A percentile compares a stretch with the other conserved stretches of the same genome.
phyloP scores from a whole-genome alignment of 2,113 vertebrate species.

The Callorhinus ursinus region DNA sequence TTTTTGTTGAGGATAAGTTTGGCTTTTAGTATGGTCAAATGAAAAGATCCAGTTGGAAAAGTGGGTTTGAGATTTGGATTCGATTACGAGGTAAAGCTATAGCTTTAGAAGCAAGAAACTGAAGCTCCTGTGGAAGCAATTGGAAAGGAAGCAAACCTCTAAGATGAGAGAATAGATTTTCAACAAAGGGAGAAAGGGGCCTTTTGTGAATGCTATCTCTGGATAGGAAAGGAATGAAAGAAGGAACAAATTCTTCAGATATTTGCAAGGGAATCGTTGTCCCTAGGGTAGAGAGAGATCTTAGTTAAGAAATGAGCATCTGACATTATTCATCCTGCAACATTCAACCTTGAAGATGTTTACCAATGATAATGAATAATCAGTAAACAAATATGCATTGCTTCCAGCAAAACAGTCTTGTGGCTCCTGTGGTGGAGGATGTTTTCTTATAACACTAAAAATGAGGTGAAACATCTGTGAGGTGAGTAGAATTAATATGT shows the following conservation, averaged over 20 bases:
- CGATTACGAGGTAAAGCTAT: neutral
- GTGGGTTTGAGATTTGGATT: neutral
- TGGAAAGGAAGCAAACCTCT: neutral
- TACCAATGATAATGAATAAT: neutral
- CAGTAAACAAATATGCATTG: neutral
- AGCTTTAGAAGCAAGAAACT: neutral
- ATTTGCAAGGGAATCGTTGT: neutral
- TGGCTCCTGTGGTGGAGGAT: neutral
- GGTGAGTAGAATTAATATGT: neutral
- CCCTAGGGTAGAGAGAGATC: neutral
- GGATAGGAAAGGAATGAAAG: neutral
- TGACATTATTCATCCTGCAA: neutral
- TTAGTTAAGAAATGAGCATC: neutral
- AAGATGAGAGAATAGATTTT: neutral
- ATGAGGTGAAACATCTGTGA: conserved; percentile 7
- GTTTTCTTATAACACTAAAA: neutral
- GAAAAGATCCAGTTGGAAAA: neutral
- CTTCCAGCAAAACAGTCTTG: neutral
- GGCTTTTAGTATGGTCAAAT: neutral
- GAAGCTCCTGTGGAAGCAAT: neutral
- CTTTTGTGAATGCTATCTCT: neutral
- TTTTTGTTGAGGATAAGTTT: neutral
- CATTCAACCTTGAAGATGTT: conserved; percentile 1
- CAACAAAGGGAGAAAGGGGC: neutral
- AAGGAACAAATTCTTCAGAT: conserved; percentile 8